Conservation (phyloP, 1,140 invertebrate genomes). For the Procambarus virginalis region DNA sequence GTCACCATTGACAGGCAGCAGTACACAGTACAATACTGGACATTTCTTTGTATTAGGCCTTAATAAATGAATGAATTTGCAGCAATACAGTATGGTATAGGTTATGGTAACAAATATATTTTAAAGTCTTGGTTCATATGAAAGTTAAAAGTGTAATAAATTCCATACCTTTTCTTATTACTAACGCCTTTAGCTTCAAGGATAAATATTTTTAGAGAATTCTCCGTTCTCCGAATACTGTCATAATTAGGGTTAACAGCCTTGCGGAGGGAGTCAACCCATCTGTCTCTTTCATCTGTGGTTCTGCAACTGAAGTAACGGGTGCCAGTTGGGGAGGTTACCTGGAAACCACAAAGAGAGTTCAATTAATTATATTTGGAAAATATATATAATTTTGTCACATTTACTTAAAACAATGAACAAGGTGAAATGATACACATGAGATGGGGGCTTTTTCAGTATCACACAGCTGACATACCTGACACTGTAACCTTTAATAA, state of each 20-base stretch:
- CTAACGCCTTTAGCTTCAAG: constrained; percentile 95
- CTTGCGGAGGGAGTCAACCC: constrained; percentile 87
- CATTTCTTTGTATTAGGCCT: too few species aligned
- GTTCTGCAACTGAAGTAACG: constrained; percentile 91
- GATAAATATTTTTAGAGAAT: constrained; percentile 94
- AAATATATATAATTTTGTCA: too few species aligned
- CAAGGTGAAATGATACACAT: too few species aligned
- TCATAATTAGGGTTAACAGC: constrained; percentile 89
- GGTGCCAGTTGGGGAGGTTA: constrained; percentile 64
- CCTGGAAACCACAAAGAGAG: not conserved
- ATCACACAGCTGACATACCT: not conserved
- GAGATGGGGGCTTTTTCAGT: not conserved
- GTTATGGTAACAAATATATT: not conserved
- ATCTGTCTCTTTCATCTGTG: constrained; percentile 89
- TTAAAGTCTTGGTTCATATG: not conserved
- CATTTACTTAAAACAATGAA: too few species aligned
- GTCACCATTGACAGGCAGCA: too few species aligned
- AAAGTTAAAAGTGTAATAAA: not conserved
- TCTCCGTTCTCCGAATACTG: constrained; percentile 88
- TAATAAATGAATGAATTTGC: not conserved
- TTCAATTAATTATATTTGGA: too few species aligned
- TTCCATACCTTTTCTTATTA: constrained; percentile 85
- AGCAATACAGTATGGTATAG: not conserved
- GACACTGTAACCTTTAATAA: too few species aligned
- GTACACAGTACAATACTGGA: too few species aligned